These are phyloP conservation scores for Rhodeus uyekii DNA, from an alignment of 2,797 vertebrate genomes.

Conservation along the genomic window DNA sequence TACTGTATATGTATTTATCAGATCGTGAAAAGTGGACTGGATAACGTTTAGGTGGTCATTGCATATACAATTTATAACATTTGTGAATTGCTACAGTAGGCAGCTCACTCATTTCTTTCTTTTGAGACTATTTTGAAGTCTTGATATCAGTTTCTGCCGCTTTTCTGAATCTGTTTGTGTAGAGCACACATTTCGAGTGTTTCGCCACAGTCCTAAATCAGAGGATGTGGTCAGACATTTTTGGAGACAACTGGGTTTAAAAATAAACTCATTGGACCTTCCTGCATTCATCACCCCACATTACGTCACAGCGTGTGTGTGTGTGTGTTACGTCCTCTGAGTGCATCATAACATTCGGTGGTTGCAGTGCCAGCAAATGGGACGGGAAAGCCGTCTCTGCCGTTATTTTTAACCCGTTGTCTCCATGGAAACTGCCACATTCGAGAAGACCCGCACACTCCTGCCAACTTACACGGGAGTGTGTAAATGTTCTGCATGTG, in stretches of 20 bases:
- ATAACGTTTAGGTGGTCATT: background rate
- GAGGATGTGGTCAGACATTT: slow-evolving; percentile 24
- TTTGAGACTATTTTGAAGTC: background rate
- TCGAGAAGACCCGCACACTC: slow-evolving; percentile 41
- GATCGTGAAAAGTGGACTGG: background rate
- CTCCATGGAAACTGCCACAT: slow-evolving; percentile 68
- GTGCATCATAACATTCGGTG: slow-evolving; percentile 51
- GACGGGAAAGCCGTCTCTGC: slow-evolving; percentile 55
- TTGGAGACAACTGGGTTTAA: background rate
- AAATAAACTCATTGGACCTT: slow-evolving; percentile 13
- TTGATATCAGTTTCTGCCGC: background rate
- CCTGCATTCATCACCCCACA: slow-evolving; percentile 17
- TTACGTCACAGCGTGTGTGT: slow-evolving; percentile 38
- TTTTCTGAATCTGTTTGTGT: slow-evolving; percentile 25
- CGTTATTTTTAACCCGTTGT: slow-evolving; percentile 61
- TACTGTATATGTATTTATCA: too few species aligned
- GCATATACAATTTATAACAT: too few species aligned
- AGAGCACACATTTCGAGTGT: background rate
- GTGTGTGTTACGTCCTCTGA: slow-evolving; percentile 40
- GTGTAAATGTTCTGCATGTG: slow-evolving; percentile 34
- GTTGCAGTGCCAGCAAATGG: slow-evolving; percentile 51
- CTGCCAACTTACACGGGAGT: slow-evolving; percentile 37
- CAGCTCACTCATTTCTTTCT: background rate
- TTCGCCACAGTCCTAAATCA: background rate
- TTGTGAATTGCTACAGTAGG: background rate